Evolutionary conservation across 2,113 vertebrate genomes (phyloP), one percentile per base, ranked within the genome.

Genomic region (Oncorhynchus clarkii): DNA sequence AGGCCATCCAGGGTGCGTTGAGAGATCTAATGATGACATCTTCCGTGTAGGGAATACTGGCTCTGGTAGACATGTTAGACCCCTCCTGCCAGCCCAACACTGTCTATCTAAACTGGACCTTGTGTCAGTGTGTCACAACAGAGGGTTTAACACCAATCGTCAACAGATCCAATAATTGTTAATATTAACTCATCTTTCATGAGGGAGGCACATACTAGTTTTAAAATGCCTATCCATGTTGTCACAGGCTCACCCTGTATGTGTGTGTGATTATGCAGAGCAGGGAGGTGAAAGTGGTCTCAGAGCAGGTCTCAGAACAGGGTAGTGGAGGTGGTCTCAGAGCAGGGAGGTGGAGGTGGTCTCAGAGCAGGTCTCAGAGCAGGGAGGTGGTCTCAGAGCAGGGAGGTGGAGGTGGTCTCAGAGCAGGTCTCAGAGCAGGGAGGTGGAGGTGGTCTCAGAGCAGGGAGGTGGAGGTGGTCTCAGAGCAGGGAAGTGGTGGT

Each of bases 11-110:
- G 13, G 92, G 90, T 9, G 78, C 88, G 0, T 88, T 94, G 13
- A 96, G 73, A 2, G 96, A 95, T 20, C 96, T 0, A 0, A 96
- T 90, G 86, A 97, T 82, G 65, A 95, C 95, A 0, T 95, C 95
- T 0, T 96, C 92, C 48, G 94, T 95, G 83, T 95, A 98, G 0
- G 95, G 95, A 90, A 96, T 81, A 57, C 72, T 91, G 75, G 72
- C 51, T 73, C 82, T 92, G 89, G 94, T 92, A 95, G 34, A 34
- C 34, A 34, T 34, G 6, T 34, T 34, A 34, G 31, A n/a, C n/a
- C n/a, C n/a, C n/a, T n/a, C n/a, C n/a, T n/a, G n/a, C n/a, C n/a
- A n/a, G n/a, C n/a, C n/a, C n/a, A n/a, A n/a, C n/a, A n/a, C n/a
- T n/a, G n/a, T n/a, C n/a, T n/a, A n/a, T 94, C 88, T 96, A 94